A percentile compares a stretch with the other conserved stretches of the same genome.
Evolutionary conservation across 2,888 invertebrate species (phyloP).

Genomic region (Mystacides longicornis): DNA sequence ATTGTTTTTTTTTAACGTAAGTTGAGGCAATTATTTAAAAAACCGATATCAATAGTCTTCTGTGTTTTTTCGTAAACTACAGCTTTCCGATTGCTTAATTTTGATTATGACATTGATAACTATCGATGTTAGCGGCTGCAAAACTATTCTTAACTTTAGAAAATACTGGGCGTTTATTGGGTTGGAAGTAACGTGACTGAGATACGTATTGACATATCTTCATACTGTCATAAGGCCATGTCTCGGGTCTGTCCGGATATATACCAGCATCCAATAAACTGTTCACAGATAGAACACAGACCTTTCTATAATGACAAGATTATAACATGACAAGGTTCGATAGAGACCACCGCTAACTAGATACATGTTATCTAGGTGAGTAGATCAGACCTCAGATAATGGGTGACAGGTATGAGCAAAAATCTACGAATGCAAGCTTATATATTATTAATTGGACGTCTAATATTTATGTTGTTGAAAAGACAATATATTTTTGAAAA

Average conservation of each 20-base stretch:
- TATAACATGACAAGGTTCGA: not conserved
- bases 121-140: not conserved
- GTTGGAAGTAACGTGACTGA: not conserved
- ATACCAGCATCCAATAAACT: slow-evolving; percentile 4
- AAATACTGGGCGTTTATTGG: slow-evolving; percentile 1
- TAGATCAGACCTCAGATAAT: slow-evolving; percentile 8
- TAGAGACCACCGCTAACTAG: slow-evolving; percentile 13
- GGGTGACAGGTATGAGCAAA: slow-evolving; percentile 5
- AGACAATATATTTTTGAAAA: not conserved
- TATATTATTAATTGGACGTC: not conserved
- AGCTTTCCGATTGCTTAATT: too few species aligned
- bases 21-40: too few species aligned
- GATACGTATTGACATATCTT: not conserved
- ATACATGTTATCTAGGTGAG: not conserved
- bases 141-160: not conserved
- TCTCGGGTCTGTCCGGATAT: not conserved
- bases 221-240: not conserved
- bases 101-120: too few species aligned
- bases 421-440: not conserved
- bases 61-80: too few species aligned
- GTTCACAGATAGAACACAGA: too few species aligned
- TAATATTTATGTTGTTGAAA: not conserved
- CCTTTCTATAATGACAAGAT: too few species aligned
- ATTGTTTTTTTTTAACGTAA: too few species aligned
- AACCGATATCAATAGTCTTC: too few species aligned